Evolutionary conservation across 2,888 invertebrate genomes (phyloP).

Genomic region (Podotricha telesiphe): DNA sequence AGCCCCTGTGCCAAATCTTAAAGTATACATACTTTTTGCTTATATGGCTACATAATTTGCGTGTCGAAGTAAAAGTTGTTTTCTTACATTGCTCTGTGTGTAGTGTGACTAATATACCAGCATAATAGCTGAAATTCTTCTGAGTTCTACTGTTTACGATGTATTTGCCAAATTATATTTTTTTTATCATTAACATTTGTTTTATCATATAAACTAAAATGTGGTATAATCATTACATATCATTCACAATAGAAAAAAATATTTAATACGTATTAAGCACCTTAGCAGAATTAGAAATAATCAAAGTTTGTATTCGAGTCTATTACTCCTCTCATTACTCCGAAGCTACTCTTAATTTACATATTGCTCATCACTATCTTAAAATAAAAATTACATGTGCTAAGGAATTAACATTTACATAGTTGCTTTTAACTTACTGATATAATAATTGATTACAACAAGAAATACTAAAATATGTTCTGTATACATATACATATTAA

Average conservation of each 20-base stretch:
- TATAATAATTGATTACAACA: no score
- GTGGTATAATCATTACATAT: background rate
- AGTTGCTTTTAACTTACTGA: no score
- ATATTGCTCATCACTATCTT: no score
- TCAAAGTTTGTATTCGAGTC: background rate
- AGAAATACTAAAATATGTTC: no score
- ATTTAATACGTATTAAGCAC: background rate
- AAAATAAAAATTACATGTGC: no score
- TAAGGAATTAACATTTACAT: no score
- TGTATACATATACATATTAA: background rate
- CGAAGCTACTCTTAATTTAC: no score
- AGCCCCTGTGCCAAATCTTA: constrained; percentile 74
- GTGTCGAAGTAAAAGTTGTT: constrained; percentile 71
- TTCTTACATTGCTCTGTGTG: constrained; percentile 40
- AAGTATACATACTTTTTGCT: constrained; percentile 59
- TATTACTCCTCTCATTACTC: no score
- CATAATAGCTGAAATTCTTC: background rate
- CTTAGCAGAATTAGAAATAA: background rate
- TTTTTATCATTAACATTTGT: background rate
- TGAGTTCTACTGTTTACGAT: background rate
- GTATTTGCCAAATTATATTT: background rate
- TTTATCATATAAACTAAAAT: background rate
- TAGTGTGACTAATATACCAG: background rate
- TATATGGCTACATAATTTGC: constrained; percentile 61
- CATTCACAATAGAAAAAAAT: background rate